Percentiles rank a stretch among this genome's conserved stretches.
phyloP scores from a whole-genome alignment of 2,113 vertebrate genomes.

The Hemibagrus wyckioides region DNA sequence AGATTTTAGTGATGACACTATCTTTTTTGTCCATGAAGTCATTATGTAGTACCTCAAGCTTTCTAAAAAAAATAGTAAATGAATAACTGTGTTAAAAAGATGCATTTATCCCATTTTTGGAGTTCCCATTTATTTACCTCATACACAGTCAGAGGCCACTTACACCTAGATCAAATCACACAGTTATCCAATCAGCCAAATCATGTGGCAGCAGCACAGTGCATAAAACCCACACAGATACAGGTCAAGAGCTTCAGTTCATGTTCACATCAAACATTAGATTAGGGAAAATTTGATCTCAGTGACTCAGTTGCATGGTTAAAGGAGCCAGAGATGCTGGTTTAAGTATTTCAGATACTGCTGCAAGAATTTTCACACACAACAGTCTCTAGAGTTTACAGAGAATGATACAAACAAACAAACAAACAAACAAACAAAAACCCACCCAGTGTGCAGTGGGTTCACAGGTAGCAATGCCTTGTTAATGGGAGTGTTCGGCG shows the following conservation, averaged over 20 bases:
- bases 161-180: neutral
- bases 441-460: neutral
- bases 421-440: neutral
- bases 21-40: conserved; percentile 85
- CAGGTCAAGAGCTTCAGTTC: neutral
- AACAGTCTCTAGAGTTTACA: neutral
- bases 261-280: neutral
- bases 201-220: neutral
- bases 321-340: neutral
- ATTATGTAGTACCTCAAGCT: conserved; percentile 79
- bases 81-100: neutral
- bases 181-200: neutral
- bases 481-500: neutral
- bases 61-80: conserved; percentile 67
- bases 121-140: neutral
- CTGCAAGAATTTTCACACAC: neutral
- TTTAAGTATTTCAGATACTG: neutral
- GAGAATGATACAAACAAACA: neutral
- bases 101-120: neutral
- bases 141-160: neutral
- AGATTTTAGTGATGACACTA: conserved; percentile 77
- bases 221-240: neutral
- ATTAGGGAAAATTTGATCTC: neutral
- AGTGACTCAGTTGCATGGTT: neutral
- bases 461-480: neutral